Evolutionary conservation across 2,888 invertebrate genomes (phyloP), one percentile per base, ranked within the genome.

Genomic region (Eupeodes latifasciatus): DNA sequence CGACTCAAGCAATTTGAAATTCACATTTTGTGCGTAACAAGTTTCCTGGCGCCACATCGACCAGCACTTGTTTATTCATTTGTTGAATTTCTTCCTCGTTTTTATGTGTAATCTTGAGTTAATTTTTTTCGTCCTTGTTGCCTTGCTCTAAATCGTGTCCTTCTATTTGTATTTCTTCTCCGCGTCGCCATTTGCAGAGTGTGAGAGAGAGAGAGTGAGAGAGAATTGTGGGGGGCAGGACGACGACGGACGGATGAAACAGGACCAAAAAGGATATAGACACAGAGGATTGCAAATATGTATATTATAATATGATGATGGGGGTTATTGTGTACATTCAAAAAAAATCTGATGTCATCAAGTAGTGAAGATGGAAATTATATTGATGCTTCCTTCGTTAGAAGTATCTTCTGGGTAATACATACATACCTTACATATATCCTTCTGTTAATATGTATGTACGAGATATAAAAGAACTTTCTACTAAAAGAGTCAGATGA

Each of bases 41-140:
- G 90, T 90, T 90, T 90, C 85, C 89, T 89, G 90, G 90, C 90
- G 90, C 90, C 90, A 90, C 90, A 90, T 90, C 89, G 90, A 89
- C 90, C 90, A 90, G 86, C 90, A 89, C 89, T 90, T 90, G 90
- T 90, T 90, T 90, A 90, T 90, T 90, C 90, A 90, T 90, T 90
- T 89, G 89, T 90, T 90, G 82, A 85, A 89, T 85, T 82, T 85
- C 88, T 78, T 88, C 78, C 85, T 81, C 81, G 64, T 81, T 85
- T 81, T 85, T 85, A 85, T 84, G 87, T 80, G 83, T 83, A 87
- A 87, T 87, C 80, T 80, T 27, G 66, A 66, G 49, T 34, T 53
- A 72, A 49, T 74, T 62, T 47, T 57, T 75, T 40, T 57, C 19
- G 10, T 44, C 61, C 3, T 59, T 14, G 49, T 66, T 53, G 40